Evolutionary conservation across 1,140 invertebrate genomes (phyloP), one percentile per base, ranked within the genome.

Genomic region (Notospermus geniculatus): DNA sequence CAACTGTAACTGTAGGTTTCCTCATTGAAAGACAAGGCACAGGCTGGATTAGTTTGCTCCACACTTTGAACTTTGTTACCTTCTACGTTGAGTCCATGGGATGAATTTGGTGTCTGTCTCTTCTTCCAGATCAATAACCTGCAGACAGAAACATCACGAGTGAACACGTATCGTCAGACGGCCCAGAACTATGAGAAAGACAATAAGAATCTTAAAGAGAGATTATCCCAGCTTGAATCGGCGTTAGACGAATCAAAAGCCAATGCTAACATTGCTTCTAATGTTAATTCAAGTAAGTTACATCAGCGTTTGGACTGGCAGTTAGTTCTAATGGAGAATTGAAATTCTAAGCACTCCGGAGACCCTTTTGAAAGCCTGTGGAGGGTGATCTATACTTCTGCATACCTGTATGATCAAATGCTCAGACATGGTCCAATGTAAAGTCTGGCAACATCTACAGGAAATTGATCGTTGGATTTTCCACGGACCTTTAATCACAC

Each of bases 101-200:
- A 28, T 23, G 27, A 45, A 30, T 45, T 7, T 7, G 15, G 15
- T 15, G 15, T 15, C 27, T 7, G 4, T 28, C 9, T 22, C 54
- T 45, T 41, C 54, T 60, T 57, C 22, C 63, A 78, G 76, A 65
- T 72, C 25, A 50, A 61, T 41, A 66, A 70, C 15, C 55, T 78
- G 36, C 57, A 74, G 59, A 66, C 64, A 54, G 73, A 76, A 39
- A 70, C 70, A 30, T 56, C 66, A 19, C 61, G 63, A 15, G 46
- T 76, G 4, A 36, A 36, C 15, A 36, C 32, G 5, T 36, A 36
- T 15, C 32, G 32, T 15, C 32, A 36, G 32, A 36, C 32, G 32
- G 32, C 32, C 32, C 32, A 36, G 32, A 36, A 36, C 32, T 36
- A 36, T 36, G 68, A 75, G 57, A 53, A 57, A 50, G 67, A 71